Conservation (phyloP, 2,888 invertebrate genomes). For the Thecocarcelia acutangulata region DNA sequence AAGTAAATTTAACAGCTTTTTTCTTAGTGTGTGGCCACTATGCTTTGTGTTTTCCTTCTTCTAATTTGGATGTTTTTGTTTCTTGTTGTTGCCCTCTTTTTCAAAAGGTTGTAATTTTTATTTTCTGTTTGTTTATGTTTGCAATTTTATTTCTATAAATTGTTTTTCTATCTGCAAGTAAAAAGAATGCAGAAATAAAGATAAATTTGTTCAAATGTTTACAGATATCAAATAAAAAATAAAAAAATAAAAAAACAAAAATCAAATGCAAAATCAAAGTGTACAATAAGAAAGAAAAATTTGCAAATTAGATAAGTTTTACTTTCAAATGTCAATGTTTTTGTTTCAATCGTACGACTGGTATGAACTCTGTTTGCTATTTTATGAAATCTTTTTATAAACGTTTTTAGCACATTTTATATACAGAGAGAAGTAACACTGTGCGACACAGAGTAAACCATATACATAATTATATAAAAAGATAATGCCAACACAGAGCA, state of each 20-base stretch:
- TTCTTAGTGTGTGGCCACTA: conserved; percentile 26
- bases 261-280: conserved; percentile 13
- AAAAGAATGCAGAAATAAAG: conserved; percentile 49
- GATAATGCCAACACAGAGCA: no score
- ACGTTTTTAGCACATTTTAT: conserved; percentile 7
- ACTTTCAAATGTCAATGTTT: conserved; percentile 68
- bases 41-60: conserved; percentile 17
- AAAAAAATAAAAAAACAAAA: no score
- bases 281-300: not conserved
- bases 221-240: conserved; percentile 36
- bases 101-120: conserved; percentile 29
- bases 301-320: conserved; percentile 62
- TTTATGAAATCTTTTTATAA: conserved; percentile 45
- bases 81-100: conserved; percentile 32
- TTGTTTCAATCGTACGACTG: not conserved
- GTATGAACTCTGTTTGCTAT: conserved; percentile 40
- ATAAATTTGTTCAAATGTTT: conserved; percentile 39
- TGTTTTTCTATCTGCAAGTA: conserved; percentile 63
- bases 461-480: no score
- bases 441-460: no score
- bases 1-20: conserved; percentile 23
- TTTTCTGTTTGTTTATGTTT: conserved; percentile 62
- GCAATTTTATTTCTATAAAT: conserved; percentile 21
- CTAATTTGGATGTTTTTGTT: conserved; percentile 4
- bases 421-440: no score